phyloP scores from a whole-genome alignment of 64 coral and sea anemone genomes.

The Dendronephthya gigantea region DNA sequence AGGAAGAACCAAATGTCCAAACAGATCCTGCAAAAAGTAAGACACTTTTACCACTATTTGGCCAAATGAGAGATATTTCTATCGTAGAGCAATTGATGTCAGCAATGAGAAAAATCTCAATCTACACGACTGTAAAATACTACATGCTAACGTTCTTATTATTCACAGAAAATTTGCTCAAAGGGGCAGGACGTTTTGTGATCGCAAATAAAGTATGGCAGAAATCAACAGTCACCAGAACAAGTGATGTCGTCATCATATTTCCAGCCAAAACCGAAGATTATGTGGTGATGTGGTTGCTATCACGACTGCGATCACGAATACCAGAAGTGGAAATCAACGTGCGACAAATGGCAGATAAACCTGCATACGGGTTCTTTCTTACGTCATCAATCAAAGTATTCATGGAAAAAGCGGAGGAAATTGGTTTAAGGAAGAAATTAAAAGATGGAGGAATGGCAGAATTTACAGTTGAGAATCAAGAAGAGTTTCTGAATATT shows the following conservation, averaged over 20 bases:
- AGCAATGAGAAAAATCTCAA: too few species aligned
- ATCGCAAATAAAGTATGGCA: slow-evolving; percentile 95
- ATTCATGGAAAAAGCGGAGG: slow-evolving; percentile 61
- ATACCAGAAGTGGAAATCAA: slow-evolving; percentile 78
- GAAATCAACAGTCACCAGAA: slow-evolving; percentile 75
- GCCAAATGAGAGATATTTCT: too few species aligned
- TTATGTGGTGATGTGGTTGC: slow-evolving; percentile 91
- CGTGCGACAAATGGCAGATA: slow-evolving; percentile 86
- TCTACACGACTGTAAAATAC: too few species aligned
- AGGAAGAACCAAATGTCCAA: background rate
- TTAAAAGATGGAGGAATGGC: slow-evolving; percentile 78
- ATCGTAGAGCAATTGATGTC: too few species aligned
- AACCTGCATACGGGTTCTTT: slow-evolving; percentile 86
- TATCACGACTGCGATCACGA: slow-evolving; percentile 72
- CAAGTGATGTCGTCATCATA: slow-evolving; percentile 75
- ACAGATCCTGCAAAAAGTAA: background rate
- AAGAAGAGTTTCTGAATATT: slow-evolving; percentile 49
- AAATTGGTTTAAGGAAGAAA: slow-evolving; percentile 64
- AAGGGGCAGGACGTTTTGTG: slow-evolving; percentile 78
- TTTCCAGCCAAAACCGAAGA: slow-evolving; percentile 91
- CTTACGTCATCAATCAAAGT: slow-evolving; percentile 66
- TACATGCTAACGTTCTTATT: too few species aligned
- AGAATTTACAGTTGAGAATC: slow-evolving; percentile 69
- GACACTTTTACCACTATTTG: background rate
- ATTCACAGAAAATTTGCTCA: background rate